Percentiles rank a stretch among this genome's conserved stretches.
phyloP scores from a whole-genome alignment of 1,140 invertebrate species.

The Pseudomyrmex pallidus region DNA sequence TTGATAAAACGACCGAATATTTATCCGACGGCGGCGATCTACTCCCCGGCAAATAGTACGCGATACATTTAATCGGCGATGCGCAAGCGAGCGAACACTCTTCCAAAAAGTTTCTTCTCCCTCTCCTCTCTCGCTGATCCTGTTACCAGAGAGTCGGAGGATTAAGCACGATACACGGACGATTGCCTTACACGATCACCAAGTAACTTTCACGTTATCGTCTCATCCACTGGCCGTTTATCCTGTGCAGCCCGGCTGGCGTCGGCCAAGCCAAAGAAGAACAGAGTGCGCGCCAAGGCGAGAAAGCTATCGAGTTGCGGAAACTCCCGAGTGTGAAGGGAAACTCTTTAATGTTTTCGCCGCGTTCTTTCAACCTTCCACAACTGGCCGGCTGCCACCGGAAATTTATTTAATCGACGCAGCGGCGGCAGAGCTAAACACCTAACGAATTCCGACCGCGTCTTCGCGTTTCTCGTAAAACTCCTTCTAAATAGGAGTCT shows the following conservation, averaged over 20 bases:
- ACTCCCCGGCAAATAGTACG: constrained; percentile 22
- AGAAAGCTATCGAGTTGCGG: constrained; percentile 59
- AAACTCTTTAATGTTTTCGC: constrained; percentile 59
- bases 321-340: constrained; percentile 55
- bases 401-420: constrained; percentile 51
- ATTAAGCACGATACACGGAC: constrained; percentile 58
- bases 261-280: constrained; percentile 38
- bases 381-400: neutral
- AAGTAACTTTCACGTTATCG: constrained; percentile 63
- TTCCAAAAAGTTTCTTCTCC: constrained; percentile 56
- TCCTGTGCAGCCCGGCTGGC: constrained; percentile 18
- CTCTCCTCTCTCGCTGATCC: constrained; percentile 19
- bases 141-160: constrained; percentile 52
- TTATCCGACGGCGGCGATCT: constrained; percentile 13
- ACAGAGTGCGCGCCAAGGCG: constrained; percentile 44
- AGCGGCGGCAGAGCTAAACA: neutral
- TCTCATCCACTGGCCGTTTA: constrained; percentile 62
- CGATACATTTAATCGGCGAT: constrained; percentile 36
- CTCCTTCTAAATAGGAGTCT: neutral
- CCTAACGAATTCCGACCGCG: constrained; percentile 24
- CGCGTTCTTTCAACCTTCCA: constrained; percentile 23
- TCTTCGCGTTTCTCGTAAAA: neutral
- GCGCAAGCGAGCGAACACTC: constrained; percentile 1
- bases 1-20: constrained; percentile 33
- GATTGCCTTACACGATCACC: constrained; percentile 46